These are phyloP conservation scores for Sylvietta virens DNA, from an alignment of 2,113 vertebrate genomes.

Conservation along the genomic window DNA sequence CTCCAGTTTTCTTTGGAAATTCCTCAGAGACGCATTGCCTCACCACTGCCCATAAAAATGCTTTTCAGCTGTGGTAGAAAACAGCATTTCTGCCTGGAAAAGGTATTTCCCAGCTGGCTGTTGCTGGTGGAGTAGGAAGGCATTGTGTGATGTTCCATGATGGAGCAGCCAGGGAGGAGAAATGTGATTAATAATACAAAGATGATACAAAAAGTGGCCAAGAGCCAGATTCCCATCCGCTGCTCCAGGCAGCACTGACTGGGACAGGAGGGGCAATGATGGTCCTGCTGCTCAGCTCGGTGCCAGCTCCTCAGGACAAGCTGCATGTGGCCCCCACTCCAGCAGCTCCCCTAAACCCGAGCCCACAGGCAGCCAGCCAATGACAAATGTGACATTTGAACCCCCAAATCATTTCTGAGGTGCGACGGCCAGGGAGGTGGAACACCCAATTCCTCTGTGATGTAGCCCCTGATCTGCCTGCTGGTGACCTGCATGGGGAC, in stretches of 20 bases:
- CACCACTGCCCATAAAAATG: not conserved
- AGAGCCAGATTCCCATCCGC: not conserved
- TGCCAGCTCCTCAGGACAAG: not conserved
- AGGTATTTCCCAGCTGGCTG: slow-evolving; percentile 20
- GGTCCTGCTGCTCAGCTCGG: not conserved
- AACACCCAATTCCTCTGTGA: not conserved
- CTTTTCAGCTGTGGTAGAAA: slow-evolving; percentile 14
- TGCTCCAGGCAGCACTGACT: not conserved
- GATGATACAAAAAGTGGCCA: not conserved
- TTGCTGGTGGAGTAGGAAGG: not conserved
- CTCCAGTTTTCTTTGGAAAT: not conserved
- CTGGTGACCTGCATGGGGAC: not conserved
- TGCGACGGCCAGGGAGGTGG: not conserved
- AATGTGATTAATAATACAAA: not conserved
- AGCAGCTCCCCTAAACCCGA: rapidly evolving
- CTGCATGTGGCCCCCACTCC: not conserved
- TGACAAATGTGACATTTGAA: rapidly evolving
- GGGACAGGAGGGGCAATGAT: not conserved
- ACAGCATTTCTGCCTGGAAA: not conserved
- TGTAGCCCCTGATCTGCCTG: rapidly evolving
- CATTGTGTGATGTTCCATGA: not conserved
- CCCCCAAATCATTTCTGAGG: not conserved
- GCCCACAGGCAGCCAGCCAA: rapidly evolving
- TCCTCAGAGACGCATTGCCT: not conserved
- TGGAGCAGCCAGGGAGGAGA: not conserved